These are phyloP conservation scores for Propithecus perrieri DNA, from an alignment of 2,797 vertebrate genomes.

Conservation along the genomic window DNA sequence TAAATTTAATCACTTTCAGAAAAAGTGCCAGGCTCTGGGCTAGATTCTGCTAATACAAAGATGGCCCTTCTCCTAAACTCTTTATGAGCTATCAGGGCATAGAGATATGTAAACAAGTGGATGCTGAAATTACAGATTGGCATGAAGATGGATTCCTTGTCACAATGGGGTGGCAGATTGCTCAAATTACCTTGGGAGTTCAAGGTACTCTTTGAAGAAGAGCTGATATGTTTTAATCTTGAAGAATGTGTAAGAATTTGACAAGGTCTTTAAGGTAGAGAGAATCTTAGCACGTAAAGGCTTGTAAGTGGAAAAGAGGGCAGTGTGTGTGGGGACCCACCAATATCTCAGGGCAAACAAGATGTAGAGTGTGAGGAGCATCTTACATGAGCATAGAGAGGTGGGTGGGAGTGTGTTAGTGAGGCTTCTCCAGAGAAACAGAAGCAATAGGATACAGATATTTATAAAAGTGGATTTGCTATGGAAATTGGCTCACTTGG, in stretches of 20 bases:
- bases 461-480: not conserved
- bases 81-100: not conserved
- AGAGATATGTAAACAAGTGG: not conserved
- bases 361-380: not conserved
- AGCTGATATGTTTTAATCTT: not conserved
- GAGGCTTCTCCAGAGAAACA: not conserved
- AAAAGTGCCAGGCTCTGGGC: not conserved
- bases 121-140: not conserved
- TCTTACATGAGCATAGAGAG: rapidly evolving
- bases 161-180: not conserved
- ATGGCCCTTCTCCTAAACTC: not conserved
- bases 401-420: rapidly evolving
- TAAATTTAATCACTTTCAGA: not conserved
- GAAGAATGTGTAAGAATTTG: not conserved
- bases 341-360: not conserved
- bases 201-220: not conserved
- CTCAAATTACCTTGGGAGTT: not conserved
- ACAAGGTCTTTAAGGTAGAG: not conserved
- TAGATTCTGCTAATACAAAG: not conserved
- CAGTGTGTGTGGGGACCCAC: not conserved
- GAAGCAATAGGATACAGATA: too few relatives aligned
- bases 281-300: not conserved
- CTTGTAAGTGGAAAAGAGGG: not conserved
- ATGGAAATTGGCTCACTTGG: not conserved
- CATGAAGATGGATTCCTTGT: not conserved